Percentiles rank a stretch among this genome's conserved stretches.
Evolutionary conservation across 2,888 invertebrate species (phyloP).

Genomic region (Chouioia cunea): DNA sequence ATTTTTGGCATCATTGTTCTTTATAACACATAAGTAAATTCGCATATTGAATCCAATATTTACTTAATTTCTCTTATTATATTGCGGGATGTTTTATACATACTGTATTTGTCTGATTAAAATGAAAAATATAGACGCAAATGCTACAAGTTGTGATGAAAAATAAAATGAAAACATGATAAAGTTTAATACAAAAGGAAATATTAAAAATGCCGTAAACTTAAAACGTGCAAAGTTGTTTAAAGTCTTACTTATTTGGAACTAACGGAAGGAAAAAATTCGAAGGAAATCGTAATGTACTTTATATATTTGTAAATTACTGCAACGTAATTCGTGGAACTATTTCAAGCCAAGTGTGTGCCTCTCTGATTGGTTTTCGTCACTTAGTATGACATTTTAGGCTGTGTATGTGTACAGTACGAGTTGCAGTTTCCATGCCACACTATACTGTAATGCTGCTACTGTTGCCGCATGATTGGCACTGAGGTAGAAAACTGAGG

Average conservation of each 20-base stretch:
- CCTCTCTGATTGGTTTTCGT: conserved; percentile 20
- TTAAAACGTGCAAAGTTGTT: conserved; percentile 39
- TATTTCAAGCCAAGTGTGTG: conserved; percentile 15
- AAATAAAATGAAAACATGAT: too few relatives aligned
- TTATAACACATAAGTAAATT: too few relatives aligned
- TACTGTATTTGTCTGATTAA: too few relatives aligned
- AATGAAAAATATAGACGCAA: too few relatives aligned
- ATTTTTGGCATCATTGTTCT: not conserved
- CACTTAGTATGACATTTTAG: conserved; percentile 19
- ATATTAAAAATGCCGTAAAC: conserved; percentile 50
- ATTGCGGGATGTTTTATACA: too few relatives aligned
- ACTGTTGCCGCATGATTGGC: too few relatives aligned
- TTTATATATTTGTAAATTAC: conserved; percentile 8
- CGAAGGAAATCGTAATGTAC: not conserved
- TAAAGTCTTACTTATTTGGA: conserved; percentile 50
- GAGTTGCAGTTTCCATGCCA: not conserved
- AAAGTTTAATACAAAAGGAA: conserved; percentile 42
- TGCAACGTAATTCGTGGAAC: conserved; percentile 3
- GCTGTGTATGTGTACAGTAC: not conserved
- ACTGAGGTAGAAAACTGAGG: not conserved
- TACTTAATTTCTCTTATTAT: too few relatives aligned
- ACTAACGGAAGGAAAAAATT: conserved; percentile 23
- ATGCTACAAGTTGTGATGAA: not conserved
- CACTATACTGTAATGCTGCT: not conserved
- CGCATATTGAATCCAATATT: too few relatives aligned